A percentile compares a stretch with the other conserved stretches of the same genome.
These are phyloP conservation scores for Drosophila varians DNA, from an alignment of 1,140 invertebrate species.

Conservation along the genomic window DNA sequence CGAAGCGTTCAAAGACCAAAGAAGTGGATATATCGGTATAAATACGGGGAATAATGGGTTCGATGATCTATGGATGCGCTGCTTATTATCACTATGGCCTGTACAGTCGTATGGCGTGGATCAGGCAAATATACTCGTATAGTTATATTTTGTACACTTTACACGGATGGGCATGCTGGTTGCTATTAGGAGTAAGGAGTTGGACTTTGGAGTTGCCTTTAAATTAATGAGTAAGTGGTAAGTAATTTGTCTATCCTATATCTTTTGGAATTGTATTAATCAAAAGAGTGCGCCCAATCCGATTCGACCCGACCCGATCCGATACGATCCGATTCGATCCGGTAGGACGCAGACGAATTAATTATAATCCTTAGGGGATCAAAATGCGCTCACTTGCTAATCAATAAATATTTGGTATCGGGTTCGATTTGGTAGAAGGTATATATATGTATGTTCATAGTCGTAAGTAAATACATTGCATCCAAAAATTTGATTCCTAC, in stretches of 20 bases:
- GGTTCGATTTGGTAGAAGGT: conserved; percentile 9
- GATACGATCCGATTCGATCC: too few species aligned
- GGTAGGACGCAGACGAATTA: conserved; percentile 9
- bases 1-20: neutral
- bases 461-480: conserved; percentile 60
- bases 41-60: too few species aligned
- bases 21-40: neutral
- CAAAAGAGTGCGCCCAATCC: neutral
- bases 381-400: conserved; percentile 27
- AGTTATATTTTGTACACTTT: conserved; percentile 3
- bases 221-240: neutral
- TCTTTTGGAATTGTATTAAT: neutral
- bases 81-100: neutral
- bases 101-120: conserved; percentile 5
- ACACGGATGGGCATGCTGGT: conserved; percentile 1
- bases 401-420: conserved; percentile 5
- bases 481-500: conserved; percentile 75
- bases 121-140: conserved; percentile 5
- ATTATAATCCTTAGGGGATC: conserved; percentile 9
- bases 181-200: neutral
- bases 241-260: neutral
- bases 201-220: neutral
- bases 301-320: too few species aligned
- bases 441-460: conserved; percentile 28
- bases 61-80: neutral